Conservation (phyloP, 2,113 vertebrate genomes). For the Epinephelus lanceolatus region DNA sequence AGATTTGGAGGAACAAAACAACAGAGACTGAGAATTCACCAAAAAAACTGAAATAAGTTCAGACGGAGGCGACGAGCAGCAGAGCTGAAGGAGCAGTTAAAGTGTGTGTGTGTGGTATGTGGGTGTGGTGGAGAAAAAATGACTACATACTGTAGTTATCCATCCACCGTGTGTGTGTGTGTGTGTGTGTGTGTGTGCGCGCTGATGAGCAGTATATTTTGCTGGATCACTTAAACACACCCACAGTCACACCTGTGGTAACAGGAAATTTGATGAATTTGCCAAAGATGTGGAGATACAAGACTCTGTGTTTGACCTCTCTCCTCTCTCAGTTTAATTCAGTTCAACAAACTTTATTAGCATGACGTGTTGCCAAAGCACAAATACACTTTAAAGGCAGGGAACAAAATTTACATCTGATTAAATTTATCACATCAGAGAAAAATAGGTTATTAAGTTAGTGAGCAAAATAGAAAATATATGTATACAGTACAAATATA, state of each 20-base stretch:
- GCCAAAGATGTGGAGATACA: slow-evolving; percentile 59
- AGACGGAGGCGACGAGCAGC: not conserved
- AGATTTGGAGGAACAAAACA: not conserved
- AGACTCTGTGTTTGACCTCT: slow-evolving; percentile 22
- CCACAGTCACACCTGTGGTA: slow-evolving; percentile 63
- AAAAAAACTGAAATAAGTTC: not conserved
- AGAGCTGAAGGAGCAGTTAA: not conserved
- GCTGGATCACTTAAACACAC: slow-evolving; percentile 30
- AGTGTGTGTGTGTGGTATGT: slow-evolving; percentile 35
- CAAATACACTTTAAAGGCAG: no score
- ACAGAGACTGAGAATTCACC: not conserved
- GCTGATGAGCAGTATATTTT: slow-evolving; percentile 30
- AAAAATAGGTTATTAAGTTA: no score
- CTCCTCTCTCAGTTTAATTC: not conserved
- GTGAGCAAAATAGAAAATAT: no score
- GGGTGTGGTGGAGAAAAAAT: slow-evolving; percentile 47
- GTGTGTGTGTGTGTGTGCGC: slow-evolving; percentile 20
- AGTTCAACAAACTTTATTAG: no score
- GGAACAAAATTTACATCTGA: no score
- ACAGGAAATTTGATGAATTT: slow-evolving; percentile 57
- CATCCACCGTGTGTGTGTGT: not conserved
- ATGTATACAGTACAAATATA: no score
- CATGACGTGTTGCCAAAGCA: no score
- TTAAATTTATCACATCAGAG: no score
- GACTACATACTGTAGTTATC: slow-evolving; percentile 38